Conservation (phyloP, 2,888 invertebrate species). For the Stenoptilia bipunctidactyla region DNA sequence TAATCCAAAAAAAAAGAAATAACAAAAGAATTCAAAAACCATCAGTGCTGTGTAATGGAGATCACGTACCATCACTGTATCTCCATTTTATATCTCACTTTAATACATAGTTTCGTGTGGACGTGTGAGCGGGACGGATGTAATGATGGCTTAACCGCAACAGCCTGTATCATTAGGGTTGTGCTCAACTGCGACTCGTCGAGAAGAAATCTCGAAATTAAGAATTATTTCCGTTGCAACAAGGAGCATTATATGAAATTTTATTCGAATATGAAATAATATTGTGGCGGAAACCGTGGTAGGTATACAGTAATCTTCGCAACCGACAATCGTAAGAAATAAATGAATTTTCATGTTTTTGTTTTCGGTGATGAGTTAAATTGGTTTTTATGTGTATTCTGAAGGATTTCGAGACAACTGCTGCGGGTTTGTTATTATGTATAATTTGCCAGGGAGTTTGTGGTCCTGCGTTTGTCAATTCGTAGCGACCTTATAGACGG, state of each 20-base stretch:
- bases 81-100: constrained; percentile 46
- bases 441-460: constrained; percentile 18
- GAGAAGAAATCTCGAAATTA: neutral
- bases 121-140: constrained; percentile 50
- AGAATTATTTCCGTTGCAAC: constrained; percentile 1
- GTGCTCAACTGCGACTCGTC: neutral
- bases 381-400: constrained; percentile 54
- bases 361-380: constrained; percentile 32
- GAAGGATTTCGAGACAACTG: constrained; percentile 33
- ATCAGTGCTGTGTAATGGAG: constrained; percentile 59
- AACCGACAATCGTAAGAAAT: constrained; percentile 54
- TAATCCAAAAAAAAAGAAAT: constrained; percentile 39
- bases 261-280: constrained; percentile 4
- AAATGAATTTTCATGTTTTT: constrained; percentile 44
- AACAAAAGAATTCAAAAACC: constrained; percentile 55
- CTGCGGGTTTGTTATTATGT: constrained; percentile 32
- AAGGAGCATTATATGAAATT: neutral
- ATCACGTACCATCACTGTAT: constrained; percentile 55
- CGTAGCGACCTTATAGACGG: too few relatives aligned
- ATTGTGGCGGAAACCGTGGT: constrained; percentile 43
- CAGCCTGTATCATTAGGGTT: constrained; percentile 49
- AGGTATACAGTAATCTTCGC: constrained; percentile 38
- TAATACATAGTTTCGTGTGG: constrained; percentile 32
- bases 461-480: too few relatives aligned
- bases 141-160: constrained; percentile 62